Base-by-base conservation (phyloP, 2,797 vertebrate species). In the Hafferia zeledoni region DNA sequence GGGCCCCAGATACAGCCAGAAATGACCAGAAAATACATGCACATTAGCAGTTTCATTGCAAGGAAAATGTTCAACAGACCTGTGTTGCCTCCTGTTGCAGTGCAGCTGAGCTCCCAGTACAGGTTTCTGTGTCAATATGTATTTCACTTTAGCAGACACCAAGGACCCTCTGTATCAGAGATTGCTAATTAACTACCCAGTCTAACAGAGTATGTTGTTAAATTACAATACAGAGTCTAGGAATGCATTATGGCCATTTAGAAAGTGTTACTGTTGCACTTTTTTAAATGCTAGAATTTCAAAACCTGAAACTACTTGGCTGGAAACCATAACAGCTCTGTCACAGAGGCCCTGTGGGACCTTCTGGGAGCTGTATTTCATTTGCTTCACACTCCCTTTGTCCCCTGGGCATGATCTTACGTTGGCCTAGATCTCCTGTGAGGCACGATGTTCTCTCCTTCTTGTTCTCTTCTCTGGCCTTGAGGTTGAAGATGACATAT, bases 301-400 rank as follows among this genome's bases (percentile, higher is more conserved):
- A 67, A 84, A 87, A 82, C n/a, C 27, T 70, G 56, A 46, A 79
- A 89, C 16, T 35, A 72, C 47, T 84, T 89, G 67, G n/a, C 81
- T 82, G 60, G 31, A 89, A 93, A 75, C 53, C 9, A 3, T 35
- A 89, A 75, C 18, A 78, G 43, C 22, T 86, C 43, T 69, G n/a
- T 81, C 53, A 71, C 0, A 0, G 63, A 81, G 60, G 64, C 43
- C 52, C 39, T 63, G 28, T 0, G 11, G 49, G 18, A 57, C 35
- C 31, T 74, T 28, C 44, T 74, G 52, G 44, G 72, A 81, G 13
- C 55, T 82, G 3, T 70, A 92, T 65, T 96, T 89, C 43, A 67
- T 23, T 30, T 60, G 16, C 16, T 77, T 87, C 60, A 74, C 53
- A 56, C 56, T 87, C n/a, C 37, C 41, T 6, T 43, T 57, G 30